phyloP scores from a whole-genome alignment of 2,113 vertebrate genomes.

The Mionectes macconnelli region DNA sequence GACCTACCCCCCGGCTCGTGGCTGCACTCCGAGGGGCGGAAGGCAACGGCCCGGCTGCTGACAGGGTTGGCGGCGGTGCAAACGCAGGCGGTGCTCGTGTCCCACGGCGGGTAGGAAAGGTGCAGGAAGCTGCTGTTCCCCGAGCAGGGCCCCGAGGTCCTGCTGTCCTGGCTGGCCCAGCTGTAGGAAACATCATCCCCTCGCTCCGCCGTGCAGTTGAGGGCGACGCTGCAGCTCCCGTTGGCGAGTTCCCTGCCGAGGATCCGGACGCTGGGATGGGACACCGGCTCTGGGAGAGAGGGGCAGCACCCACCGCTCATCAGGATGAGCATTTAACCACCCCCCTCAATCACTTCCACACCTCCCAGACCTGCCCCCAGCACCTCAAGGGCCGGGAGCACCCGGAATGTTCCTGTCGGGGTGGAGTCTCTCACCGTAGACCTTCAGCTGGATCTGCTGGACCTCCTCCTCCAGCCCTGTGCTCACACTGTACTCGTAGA shows the following conservation, averaged over 20 bases:
- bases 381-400: too few species aligned
- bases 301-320: background rate
- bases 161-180: background rate
- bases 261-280: background rate
- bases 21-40: background rate
- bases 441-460: background rate
- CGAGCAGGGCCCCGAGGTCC: background rate
- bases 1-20: background rate
- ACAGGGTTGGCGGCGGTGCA: constrained; percentile 1
- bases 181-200: constrained; percentile 3
- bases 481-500: background rate
- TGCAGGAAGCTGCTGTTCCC: background rate
- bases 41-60: background rate
- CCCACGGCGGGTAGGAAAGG: background rate
- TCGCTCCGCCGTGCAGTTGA: background rate
- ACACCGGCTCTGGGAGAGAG: background rate
- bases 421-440: background rate
- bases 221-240: background rate
- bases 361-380: background rate
- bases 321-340: background rate
- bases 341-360: background rate
- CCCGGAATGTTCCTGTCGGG: background rate
- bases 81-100: background rate
- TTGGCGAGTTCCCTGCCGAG: background rate
- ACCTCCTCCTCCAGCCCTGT: rapidly evolving